Evolutionary conservation across 2,888 invertebrate species (phyloP), one percentile per base, ranked within the genome.

Genomic region (Leucophora obtusa): DNA sequence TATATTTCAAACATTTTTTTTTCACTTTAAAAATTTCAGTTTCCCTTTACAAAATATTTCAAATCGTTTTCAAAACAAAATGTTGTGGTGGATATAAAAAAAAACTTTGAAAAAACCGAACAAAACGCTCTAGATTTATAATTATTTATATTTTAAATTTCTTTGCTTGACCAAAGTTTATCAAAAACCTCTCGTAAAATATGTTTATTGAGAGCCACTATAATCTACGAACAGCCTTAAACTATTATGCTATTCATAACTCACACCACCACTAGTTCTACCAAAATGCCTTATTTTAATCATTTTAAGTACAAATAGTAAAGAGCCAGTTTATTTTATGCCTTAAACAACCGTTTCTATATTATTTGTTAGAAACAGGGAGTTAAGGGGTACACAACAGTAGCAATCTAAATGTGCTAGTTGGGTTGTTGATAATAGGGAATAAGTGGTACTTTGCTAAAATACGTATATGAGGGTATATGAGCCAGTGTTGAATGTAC

Each of bases 401-500:
- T 43, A 43, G 14, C 1, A 43, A 5, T 11, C 11, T 43, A 43
- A 43, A 2, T 43, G 43, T 11, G 7, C 8, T 8, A 8, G 10
- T 8, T 5, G 35, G 14, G 38, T 11, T 8, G 38, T 11, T 38
- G 38, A 35, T 10, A 35, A 8, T 11, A 14, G 28, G 28, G 7
- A 28, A n/a, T 47, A 28, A 47, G 43, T 47, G 14, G n/a, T 47
- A 47, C 14, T 38, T 11, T 38, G 38, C 38, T 38, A 11, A n/a
- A n/a, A n/a, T n/a, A 47, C 2, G 5, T 47, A 47, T 47, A 47
- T 4, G n/a, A 47, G 14, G 7, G 38, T 38, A 54, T 24, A 51
- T 28, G 76, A 78, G 78, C 70, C 66, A 69, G 70, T 79, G 63
- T 63, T 80, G 66, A 70, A 77, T 82, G 68, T 60, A 47, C 62